Conservation (phyloP, 2,113 vertebrate species). For the Corydoras maculifer region DNA sequence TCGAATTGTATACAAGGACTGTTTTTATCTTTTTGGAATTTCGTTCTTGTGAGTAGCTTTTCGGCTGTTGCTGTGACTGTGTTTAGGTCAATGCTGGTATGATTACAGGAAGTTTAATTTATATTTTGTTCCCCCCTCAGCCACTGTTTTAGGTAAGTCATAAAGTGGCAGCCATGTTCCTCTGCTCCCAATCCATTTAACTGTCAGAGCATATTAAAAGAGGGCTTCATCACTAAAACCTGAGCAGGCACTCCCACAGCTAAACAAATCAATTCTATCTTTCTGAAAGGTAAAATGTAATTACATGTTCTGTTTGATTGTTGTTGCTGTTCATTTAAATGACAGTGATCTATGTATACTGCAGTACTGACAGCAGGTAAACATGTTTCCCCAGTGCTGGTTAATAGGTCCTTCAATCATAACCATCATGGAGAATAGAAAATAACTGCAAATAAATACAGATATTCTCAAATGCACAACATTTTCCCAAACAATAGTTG, state of each 20-base stretch:
- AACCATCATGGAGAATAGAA: slow-evolving; percentile 22
- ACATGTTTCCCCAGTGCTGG: slow-evolving; percentile 40
- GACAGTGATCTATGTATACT: slow-evolving; percentile 47
- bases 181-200: slow-evolving; percentile 41
- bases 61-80: background rate
- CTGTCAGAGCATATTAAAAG: slow-evolving; percentile 46
- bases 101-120: slow-evolving; percentile 34
- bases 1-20: background rate
- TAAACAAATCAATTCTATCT: slow-evolving; percentile 46
- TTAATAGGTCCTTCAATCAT: slow-evolving; percentile 45
- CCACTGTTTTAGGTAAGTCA: slow-evolving; percentile 26
- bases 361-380: slow-evolving; percentile 46
- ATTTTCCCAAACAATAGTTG: slow-evolving; percentile 17
- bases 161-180: slow-evolving; percentile 31
- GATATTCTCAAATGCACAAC: slow-evolving; percentile 6
- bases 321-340: slow-evolving; percentile 50
- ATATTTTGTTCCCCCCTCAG: slow-evolving; percentile 21
- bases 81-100: slow-evolving; percentile 27
- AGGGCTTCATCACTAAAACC: slow-evolving; percentile 47
- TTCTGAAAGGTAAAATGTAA: slow-evolving; percentile 48
- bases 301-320: slow-evolving; percentile 51
- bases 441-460: slow-evolving; percentile 25
- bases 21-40: background rate
- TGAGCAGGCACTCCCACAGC: slow-evolving; percentile 38
- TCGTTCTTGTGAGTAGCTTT: background rate